These are phyloP conservation scores for Henicopernis longicauda DNA, from an alignment of 2,113 vertebrate genomes.

Conservation along the genomic window DNA sequence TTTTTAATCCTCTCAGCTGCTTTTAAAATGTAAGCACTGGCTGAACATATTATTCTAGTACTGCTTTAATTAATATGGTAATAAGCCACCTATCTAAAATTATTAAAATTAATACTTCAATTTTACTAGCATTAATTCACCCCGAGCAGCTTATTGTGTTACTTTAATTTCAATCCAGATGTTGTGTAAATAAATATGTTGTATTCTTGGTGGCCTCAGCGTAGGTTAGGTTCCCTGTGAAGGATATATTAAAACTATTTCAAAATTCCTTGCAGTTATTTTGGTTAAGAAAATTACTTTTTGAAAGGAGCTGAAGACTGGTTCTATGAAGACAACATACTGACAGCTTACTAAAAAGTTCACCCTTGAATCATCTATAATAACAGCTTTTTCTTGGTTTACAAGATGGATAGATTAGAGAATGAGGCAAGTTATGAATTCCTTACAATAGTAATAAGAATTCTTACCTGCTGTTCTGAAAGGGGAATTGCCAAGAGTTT, in stretches of 20 bases:
- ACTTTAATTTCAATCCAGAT: background rate
- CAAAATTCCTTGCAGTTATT: slow-evolving; percentile 29
- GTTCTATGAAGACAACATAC: background rate
- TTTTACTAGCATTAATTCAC: background rate
- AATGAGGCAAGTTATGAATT: slow-evolving; percentile 25
- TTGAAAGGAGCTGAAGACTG: background rate
- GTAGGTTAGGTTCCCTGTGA: background rate
- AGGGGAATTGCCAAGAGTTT: background rate
- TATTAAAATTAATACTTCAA: background rate
- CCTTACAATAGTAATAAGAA: slow-evolving; percentile 25
- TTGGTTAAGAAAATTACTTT: slow-evolving; percentile 25
- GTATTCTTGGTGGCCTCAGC: background rate
- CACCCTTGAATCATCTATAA: slow-evolving; percentile 27
- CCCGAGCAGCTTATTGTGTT: background rate
- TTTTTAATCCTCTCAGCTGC: background rate
- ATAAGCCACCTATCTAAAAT: background rate
- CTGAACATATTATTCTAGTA: background rate
- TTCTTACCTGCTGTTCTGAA: slow-evolving; percentile 36
- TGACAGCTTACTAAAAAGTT: slow-evolving; percentile 34
- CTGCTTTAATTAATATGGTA: background rate
- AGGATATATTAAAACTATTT: background rate
- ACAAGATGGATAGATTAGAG: slow-evolving; percentile 32
- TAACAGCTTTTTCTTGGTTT: slow-evolving; percentile 44
- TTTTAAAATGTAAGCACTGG: background rate
- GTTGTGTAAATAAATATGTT: background rate